Evolutionary conservation across 2,888 invertebrate genomes (phyloP).

Genomic region (Drosophila acutilabella): DNA sequence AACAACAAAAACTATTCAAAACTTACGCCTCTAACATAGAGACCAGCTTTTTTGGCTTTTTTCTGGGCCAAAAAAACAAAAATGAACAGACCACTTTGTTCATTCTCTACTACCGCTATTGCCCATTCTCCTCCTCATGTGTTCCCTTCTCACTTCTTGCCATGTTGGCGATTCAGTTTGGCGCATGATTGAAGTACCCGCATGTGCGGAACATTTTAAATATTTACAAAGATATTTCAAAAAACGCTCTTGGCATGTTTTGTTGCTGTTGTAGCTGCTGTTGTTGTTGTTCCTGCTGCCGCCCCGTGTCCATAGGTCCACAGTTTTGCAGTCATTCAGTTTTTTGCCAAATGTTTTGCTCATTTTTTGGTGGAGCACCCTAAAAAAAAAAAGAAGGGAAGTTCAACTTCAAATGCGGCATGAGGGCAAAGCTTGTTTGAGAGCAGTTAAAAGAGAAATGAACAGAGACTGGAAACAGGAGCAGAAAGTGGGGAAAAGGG

Average conservation of each 20-base stretch:
- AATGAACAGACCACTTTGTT: constrained; percentile 41
- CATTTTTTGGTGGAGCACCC: constrained; percentile 61
- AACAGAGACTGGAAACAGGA: too few relatives aligned
- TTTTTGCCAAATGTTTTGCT: constrained; percentile 69
- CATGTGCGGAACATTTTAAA: constrained; percentile 79
- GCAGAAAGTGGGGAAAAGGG: not conserved
- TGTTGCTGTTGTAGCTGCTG: constrained; percentile 49
- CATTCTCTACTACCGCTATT: not conserved
- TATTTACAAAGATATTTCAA: constrained; percentile 81
- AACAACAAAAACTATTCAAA: constrained; percentile 74
- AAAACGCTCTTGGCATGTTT: constrained; percentile 79
- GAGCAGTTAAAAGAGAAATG: not conserved
- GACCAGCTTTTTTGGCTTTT: constrained; percentile 7
- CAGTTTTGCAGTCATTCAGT: constrained; percentile 42
- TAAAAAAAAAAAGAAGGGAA: constrained; percentile 46
- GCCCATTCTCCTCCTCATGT: too few relatives aligned
- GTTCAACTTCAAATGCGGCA: constrained; percentile 76
- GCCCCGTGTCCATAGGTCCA: constrained; percentile 45
- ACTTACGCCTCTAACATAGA: constrained; percentile 58
- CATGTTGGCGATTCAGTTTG: constrained; percentile 62
- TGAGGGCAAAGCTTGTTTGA: constrained; percentile 47
- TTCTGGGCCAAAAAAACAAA: constrained; percentile 27
- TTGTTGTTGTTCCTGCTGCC: constrained; percentile 49
- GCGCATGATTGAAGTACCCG: constrained; percentile 77
- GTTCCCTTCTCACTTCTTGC: constrained; percentile 6